Base-by-base conservation (phyloP, 2,113 vertebrate genomes). In the Trichomycterus rosablanca region DNA sequence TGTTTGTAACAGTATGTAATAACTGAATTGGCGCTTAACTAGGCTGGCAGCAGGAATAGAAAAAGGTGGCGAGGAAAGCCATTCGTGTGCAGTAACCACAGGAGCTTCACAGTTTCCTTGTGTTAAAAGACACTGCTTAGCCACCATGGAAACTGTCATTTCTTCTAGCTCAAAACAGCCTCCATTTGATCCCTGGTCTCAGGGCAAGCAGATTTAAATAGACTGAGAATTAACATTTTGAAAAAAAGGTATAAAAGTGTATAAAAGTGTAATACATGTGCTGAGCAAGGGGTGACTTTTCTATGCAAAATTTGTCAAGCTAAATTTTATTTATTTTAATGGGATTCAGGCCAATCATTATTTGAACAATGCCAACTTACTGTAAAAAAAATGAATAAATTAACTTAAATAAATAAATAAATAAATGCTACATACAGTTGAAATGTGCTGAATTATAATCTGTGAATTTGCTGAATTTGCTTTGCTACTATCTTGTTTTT, bases 31-130 rank as follows among this genome's bases (percentile, higher is more conserved):
- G 7, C 56, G 77, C 56, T 68, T 75, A 61, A 76, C 67, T 67
- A 58, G 74, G 73, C 72, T 66, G 76, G 67, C 73, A 72, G 76
- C 68, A 72, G 78, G 74, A 79, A 83, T 76, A 83, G 81, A 78
- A 46, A 26, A 18, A 67, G 59, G 52, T 39, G 57, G 74, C 71
- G 67, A 72, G 76, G 75, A 75, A 83, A 83, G 64, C 76, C 79
- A 58, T 78, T 84, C 74, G 55, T 69, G 76, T 83, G 82, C 71
- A 72, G 81, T 78, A 82, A 79, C 82, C 75, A 72, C 71, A 77
- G 76, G 81, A 74, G 61, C 62, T 70, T 70, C 78, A 70, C 69
- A 45, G 73, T 62, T 79, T 72, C 75, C 66, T 77, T 44, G 10
- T 68, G 53, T 63, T 77, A 76, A 72, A 73, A 24, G 14, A 54